phyloP scores from a whole-genome alignment of 2,113 vertebrate genomes.

The Cyanoderma ruficeps region DNA sequence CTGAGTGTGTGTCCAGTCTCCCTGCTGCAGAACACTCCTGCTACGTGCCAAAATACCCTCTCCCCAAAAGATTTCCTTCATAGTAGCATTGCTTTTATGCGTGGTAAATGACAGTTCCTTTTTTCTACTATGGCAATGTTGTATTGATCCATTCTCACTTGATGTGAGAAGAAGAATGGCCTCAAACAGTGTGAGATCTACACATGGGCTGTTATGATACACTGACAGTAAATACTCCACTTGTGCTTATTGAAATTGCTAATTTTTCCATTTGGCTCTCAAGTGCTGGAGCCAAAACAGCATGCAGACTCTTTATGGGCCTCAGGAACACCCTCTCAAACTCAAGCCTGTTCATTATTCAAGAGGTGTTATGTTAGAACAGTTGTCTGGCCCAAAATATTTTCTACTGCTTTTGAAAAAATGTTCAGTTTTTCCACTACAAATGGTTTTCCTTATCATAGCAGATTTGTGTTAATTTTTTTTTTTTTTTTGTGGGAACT shows the following conservation, averaged over 20 bases:
- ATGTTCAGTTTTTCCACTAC: not conserved
- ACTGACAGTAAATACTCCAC: not conserved
- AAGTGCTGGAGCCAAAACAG: not conserved
- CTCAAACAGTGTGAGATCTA: not conserved
- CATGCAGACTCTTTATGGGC: not conserved
- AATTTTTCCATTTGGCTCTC: not conserved
- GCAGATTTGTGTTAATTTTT: not conserved
- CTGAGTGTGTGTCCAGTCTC: not conserved
- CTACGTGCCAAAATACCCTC: not conserved
- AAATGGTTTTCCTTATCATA: not conserved
- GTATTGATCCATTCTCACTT: not conserved
- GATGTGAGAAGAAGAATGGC: not conserved
- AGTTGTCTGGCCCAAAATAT: not conserved
- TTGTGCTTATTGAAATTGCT: not conserved
- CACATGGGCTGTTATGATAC: not conserved
- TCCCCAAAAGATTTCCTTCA: not conserved
- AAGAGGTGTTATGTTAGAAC: not conserved
- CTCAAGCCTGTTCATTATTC: not conserved
- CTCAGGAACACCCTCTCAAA: not conserved
- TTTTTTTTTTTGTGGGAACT: not conserved
- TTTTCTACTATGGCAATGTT: not conserved
- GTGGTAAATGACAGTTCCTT: not conserved
- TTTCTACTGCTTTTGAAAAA: not conserved
- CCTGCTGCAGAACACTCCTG: not conserved
- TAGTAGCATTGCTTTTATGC: not conserved